Conservation (phyloP, 2,113 vertebrate genomes). For the Brachyistius frenatus region DNA sequence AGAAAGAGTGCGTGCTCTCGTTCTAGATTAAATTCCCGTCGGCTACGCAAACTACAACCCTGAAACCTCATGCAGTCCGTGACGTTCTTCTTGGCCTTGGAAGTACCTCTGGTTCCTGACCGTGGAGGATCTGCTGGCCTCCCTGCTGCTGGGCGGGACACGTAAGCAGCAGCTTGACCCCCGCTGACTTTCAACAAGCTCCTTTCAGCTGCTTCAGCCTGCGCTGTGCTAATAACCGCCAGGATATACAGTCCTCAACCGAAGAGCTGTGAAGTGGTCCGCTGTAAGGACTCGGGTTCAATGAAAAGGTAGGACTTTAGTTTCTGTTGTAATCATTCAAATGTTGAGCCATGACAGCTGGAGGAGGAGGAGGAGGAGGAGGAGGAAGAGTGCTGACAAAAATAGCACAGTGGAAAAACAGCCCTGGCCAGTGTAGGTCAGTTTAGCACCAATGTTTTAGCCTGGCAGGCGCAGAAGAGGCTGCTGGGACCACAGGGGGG, state of each 20-base stretch:
- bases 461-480: constrained; percentile 13
- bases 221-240: constrained; percentile 23
- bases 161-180: constrained; percentile 51
- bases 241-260: constrained; percentile 54
- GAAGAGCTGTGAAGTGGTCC: constrained; percentile 47
- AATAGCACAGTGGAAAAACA: constrained; percentile 62
- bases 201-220: constrained; percentile 21
- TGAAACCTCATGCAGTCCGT: no score
- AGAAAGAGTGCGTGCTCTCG: no score
- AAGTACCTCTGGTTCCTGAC: neutral
- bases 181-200: constrained; percentile 39
- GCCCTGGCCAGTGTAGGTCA: constrained; percentile 47
- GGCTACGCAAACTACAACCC: no score
- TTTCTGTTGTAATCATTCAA: constrained; percentile 63
- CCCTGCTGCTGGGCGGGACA: constrained; percentile 5
- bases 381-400: constrained; percentile 31
- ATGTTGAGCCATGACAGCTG: constrained; percentile 53
- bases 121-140: neutral
- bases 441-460: constrained; percentile 64
- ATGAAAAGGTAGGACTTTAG: constrained; percentile 65
- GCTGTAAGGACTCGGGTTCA: constrained; percentile 54
- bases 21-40: no score
- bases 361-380: constrained; percentile 35
- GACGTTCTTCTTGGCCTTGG: neutral
- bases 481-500: constrained; percentile 5